A percentile compares a stretch with the other conserved stretches of the same genome.
Evolutionary conservation across 2,113 vertebrate genomes (phyloP).

Genomic region (Charina bottae): DNA sequence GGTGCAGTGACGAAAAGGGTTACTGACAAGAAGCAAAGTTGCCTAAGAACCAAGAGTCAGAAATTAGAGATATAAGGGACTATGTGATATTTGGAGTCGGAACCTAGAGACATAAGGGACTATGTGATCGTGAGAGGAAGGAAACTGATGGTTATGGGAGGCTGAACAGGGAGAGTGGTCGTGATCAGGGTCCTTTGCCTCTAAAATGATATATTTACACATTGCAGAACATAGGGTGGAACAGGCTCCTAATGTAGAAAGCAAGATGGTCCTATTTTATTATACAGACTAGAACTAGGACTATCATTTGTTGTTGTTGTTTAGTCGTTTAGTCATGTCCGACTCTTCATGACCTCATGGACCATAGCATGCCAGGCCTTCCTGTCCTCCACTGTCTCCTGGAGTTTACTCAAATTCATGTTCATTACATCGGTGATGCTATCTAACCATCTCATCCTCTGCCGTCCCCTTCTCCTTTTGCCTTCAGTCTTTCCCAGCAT

Average conservation of each 20-base stretch:
- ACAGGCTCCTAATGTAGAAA: background rate
- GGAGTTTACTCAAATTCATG: too few relatives aligned
- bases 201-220: background rate
- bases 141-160: background rate
- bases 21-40: background rate
- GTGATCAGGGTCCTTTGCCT: background rate
- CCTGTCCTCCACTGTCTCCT: too few relatives aligned
- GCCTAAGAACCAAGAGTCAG: background rate
- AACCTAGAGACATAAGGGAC: background rate
- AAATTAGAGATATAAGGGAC: background rate
- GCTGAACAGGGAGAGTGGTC: background rate
- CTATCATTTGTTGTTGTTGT: too few relatives aligned
- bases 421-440: too few relatives aligned
- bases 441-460: too few relatives aligned
- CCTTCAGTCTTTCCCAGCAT: too few relatives aligned
- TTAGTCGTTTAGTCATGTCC: too few relatives aligned
- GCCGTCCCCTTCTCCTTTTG: too few relatives aligned
- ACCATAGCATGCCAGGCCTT: too few relatives aligned
- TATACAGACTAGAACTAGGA: background rate
- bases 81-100: background rate
- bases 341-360: too few relatives aligned
- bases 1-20: background rate
- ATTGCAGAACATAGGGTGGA: background rate
- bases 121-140: background rate
- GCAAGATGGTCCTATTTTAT: background rate